These are phyloP conservation scores for Ciconia nigra DNA, from an alignment of 2,797 vertebrate species.

Conservation along the genomic window DNA sequence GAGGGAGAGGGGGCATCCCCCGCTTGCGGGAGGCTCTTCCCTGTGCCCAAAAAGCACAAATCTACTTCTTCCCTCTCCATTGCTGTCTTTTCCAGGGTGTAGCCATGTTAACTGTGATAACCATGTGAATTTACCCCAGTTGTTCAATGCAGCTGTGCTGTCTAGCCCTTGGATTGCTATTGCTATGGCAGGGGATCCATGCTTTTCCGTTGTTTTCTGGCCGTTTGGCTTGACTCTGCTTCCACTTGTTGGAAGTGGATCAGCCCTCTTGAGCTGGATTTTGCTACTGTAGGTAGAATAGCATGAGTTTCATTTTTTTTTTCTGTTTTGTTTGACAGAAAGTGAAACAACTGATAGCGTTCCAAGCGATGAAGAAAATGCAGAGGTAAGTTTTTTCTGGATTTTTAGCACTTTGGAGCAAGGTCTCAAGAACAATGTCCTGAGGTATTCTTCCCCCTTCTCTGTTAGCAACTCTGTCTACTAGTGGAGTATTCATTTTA, in stretches of 20 bases:
- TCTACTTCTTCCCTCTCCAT: background rate
- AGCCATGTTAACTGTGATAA: background rate
- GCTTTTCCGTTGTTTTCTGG: background rate
- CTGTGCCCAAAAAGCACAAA: background rate
- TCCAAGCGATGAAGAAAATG: conserved; percentile 88
- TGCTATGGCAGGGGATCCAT: background rate
- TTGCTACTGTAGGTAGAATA: background rate
- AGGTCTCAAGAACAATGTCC: background rate
- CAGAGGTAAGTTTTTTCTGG: conserved; percentile 78
- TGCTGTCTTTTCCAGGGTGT: background rate
- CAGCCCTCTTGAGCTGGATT: background rate
- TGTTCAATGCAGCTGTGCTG: background rate
- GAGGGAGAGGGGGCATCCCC: background rate
- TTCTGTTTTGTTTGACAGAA: conserved; percentile 76
- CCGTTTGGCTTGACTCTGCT: background rate
- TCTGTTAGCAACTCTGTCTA: background rate
- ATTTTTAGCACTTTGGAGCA: background rate
- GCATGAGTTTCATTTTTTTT: conserved; percentile 30
- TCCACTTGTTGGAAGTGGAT: background rate
- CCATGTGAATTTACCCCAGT: background rate
- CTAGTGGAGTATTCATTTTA: background rate
- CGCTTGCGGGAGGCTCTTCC: background rate
- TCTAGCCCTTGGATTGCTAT: background rate
- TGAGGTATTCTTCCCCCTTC: background rate
- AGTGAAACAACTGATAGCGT: conserved; percentile 94